Percentiles rank a stretch among this genome's conserved stretches.
Evolutionary conservation across 2,888 invertebrate genomes (phyloP).

Genomic region (Macaria liturata): DNA sequence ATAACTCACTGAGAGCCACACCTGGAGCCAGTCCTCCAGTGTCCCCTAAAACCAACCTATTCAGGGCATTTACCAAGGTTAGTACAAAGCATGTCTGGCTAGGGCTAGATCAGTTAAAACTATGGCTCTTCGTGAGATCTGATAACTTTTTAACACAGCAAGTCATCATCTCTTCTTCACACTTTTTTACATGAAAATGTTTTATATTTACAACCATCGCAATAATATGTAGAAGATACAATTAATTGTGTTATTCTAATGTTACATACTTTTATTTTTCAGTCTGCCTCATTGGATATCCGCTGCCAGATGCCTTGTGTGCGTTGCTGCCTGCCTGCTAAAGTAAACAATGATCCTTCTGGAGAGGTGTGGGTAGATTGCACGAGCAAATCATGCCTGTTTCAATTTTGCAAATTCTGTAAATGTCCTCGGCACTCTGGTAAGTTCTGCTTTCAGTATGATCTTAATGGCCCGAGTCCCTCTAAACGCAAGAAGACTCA

Average conservation of each 20-base stretch:
- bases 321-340: constrained; percentile 71
- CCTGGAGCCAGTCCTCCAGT: constrained; percentile 58
- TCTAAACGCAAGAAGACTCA: constrained; percentile 73
- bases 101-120: too few species aligned
- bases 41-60: constrained; percentile 69
- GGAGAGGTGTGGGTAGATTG: constrained; percentile 83
- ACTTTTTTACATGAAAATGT: too few species aligned
- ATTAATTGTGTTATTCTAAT: too few species aligned
- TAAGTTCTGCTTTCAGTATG: constrained; percentile 68
- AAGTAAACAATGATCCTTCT: constrained; percentile 62
- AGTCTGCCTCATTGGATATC: constrained; percentile 68
- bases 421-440: constrained; percentile 67
- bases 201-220: not conserved
- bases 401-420: constrained; percentile 80
- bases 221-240: not conserved
- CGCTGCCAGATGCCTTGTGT: constrained; percentile 68
- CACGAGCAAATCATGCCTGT: constrained; percentile 71
- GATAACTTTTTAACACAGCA: too few species aligned
- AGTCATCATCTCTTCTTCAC: too few species aligned
- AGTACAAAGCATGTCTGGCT: not conserved
- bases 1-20: constrained; percentile 36
- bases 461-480: constrained; percentile 74
- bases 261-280: constrained; percentile 35
- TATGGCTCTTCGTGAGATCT: too few species aligned
- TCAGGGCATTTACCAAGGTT: constrained; percentile 70